These are phyloP conservation scores for Cybosia mesomella DNA, from an alignment of 2,888 invertebrate genomes.

Conservation along the genomic window DNA sequence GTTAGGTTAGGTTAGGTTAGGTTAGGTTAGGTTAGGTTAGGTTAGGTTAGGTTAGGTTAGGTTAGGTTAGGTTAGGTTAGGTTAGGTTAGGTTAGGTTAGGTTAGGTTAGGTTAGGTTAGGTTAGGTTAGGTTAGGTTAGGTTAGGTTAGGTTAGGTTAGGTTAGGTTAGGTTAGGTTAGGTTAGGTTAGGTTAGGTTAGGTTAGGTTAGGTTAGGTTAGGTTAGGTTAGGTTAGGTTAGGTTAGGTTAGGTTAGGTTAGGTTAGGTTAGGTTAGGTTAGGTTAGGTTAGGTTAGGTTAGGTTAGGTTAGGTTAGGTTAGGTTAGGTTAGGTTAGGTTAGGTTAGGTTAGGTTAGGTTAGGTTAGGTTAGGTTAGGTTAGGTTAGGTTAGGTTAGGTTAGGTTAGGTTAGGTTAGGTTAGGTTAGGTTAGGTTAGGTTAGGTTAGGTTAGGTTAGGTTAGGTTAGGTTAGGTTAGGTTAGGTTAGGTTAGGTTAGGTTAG, in stretches of 20 bases:
- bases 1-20: conserved; percentile 32
- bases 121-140: conserved; percentile 22
- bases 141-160: conserved; percentile 14
- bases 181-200: conserved; percentile 22
- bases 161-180: conserved; percentile 19
- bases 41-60: conserved; percentile 29
- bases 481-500: conserved; percentile 24
- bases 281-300: conserved; percentile 32
- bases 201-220: conserved; percentile 37
- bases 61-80: conserved; percentile 34
- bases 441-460: conserved; percentile 25
- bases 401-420: conserved; percentile 24
- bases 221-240: conserved; percentile 29
- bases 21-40: conserved; percentile 33
- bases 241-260: conserved; percentile 22
- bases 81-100: conserved; percentile 32
- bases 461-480: conserved; percentile 26
- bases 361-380: conserved; percentile 21
- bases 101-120: conserved; percentile 27
- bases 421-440: conserved; percentile 25
- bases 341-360: conserved; percentile 40
- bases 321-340: conserved; percentile 37
- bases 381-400: conserved; percentile 26
- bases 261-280: conserved; percentile 22
- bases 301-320: conserved; percentile 39